phyloP scores from a whole-genome alignment of 92 coral and sea anemone species.

The Phenganax marumi region DNA sequence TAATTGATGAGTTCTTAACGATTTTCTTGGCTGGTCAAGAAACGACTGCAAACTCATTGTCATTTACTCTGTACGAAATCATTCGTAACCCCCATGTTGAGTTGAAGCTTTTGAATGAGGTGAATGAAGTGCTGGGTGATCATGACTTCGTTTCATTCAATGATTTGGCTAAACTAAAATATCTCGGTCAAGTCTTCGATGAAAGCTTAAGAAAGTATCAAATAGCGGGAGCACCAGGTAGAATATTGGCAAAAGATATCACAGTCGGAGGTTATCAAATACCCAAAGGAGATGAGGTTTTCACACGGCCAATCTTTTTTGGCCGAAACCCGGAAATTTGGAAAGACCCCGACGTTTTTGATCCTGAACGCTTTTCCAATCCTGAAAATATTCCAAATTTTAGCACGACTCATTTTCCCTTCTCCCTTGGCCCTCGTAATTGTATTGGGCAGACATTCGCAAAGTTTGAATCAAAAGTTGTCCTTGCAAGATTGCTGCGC shows the following conservation, averaged over 20 bases:
- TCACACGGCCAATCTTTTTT: not conserved
- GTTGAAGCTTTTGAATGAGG: not conserved
- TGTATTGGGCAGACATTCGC: too few relatives aligned
- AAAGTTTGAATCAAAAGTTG: too few relatives aligned
- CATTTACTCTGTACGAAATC: not conserved
- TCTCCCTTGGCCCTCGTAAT: too few relatives aligned
- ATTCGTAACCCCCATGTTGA: not conserved
- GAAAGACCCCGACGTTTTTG: not conserved
- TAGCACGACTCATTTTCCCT: not conserved
- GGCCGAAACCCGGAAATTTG: not conserved
- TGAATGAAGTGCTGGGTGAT: not conserved
- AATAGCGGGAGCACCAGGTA: not conserved
- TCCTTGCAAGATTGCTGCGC: too few relatives aligned
- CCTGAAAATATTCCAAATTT: not conserved
- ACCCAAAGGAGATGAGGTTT: not conserved
- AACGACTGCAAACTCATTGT: not conserved
- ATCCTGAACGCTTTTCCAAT: not conserved
- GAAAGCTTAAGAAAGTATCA: not conserved
- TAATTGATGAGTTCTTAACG: not conserved
- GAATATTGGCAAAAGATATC: not conserved
- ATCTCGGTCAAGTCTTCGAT: slow-evolving; percentile 2
- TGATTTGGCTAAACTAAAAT: not conserved
- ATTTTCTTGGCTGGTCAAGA: not conserved
- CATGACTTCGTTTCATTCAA: not conserved
- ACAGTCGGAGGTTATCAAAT: not conserved